phyloP scores from a whole-genome alignment of 1,140 invertebrate species.

The Coptotermes formosanus region DNA sequence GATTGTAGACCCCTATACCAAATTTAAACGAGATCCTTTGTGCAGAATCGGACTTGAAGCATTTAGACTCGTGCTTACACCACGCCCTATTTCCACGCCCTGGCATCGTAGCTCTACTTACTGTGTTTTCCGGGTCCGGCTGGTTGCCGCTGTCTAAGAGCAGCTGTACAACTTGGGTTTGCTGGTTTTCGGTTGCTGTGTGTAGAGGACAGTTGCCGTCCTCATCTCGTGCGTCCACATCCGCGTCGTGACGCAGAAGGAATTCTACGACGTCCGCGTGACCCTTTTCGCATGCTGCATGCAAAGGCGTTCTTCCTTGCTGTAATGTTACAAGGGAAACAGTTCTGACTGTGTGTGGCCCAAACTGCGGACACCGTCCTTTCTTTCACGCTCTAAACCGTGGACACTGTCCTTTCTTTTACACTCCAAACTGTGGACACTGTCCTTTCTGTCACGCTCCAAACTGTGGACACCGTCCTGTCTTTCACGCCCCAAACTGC shows the following conservation, averaged over 20 bases:
- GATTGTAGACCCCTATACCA: no score
- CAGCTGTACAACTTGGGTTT: conserved; percentile 69
- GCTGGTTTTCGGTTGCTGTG: conserved; percentile 74
- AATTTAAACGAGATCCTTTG: no score
- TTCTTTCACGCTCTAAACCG: no score
- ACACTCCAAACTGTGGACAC: no score
- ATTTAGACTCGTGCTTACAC: no score
- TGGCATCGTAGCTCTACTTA: conserved; percentile 41
- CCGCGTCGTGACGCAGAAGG: conserved; percentile 52
- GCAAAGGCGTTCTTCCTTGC: conserved; percentile 67
- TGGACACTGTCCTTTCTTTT: no score
- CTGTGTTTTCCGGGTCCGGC: conserved; percentile 57
- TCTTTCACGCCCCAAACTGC: no score
- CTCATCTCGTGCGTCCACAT: conserved; percentile 63
- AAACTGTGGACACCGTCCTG: no score
- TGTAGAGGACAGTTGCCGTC: conserved; percentile 80
- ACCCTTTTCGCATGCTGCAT: conserved; percentile 71
- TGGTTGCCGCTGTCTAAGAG: conserved; percentile 61
- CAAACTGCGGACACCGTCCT: neutral
- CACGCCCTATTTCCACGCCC: neutral
- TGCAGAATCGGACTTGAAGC: no score
- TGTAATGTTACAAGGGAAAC: conserved; percentile 39
- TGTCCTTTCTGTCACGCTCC: no score
- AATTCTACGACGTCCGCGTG: conserved; percentile 66
- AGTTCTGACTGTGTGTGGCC: neutral